A percentile compares a stretch with the other conserved stretches of the same genome.
Conservation (phyloP, 2,888 invertebrate genomes). For the Pterostichus niger region DNA sequence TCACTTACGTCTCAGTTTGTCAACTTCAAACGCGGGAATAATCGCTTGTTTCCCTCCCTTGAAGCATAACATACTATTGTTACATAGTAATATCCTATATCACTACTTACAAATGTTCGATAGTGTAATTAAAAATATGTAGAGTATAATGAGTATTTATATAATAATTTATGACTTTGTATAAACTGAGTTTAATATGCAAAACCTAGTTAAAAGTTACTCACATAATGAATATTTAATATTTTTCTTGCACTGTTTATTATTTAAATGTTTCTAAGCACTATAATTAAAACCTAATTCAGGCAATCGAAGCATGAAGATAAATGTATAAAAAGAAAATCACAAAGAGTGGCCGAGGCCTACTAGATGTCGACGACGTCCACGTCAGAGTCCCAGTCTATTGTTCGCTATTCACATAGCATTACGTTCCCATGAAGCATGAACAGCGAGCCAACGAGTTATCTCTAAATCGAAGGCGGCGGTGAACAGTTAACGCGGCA, state of each 20-base stretch:
- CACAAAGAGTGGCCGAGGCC: conserved; percentile 27
- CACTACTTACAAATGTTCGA: too few species aligned
- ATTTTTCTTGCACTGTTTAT: conserved; percentile 51
- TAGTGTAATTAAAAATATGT: too few species aligned
- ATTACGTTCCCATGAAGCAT: conserved; percentile 62
- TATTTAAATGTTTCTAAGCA: conserved; percentile 49
- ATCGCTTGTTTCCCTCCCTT: too few species aligned
- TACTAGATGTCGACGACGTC: conserved; percentile 15
- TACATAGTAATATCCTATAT: too few species aligned
- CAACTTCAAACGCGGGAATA: too few species aligned
- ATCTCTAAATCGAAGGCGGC: conserved; percentile 64
- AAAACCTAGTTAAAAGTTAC: neutral
- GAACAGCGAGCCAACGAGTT: conserved; percentile 34
- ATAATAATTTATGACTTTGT: too few species aligned
- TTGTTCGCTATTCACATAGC: conserved; percentile 54
- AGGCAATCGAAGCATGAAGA: conserved; percentile 56
- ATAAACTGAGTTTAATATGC: neutral
- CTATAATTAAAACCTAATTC: conserved; percentile 56
- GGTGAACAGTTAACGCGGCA: conserved; percentile 59
- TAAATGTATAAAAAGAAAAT: conserved; percentile 28
- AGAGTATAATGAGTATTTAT: too few species aligned
- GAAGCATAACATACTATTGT: too few species aligned
- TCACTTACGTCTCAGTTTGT: too few species aligned
- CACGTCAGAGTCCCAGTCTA: conserved; percentile 15
- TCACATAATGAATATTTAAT: conserved; percentile 47